A percentile compares a stretch with the other conserved stretches of the same genome.
Evolutionary conservation across 2,797 vertebrate species (phyloP).

Genomic region (Buphagus erythrorhynchus): DNA sequence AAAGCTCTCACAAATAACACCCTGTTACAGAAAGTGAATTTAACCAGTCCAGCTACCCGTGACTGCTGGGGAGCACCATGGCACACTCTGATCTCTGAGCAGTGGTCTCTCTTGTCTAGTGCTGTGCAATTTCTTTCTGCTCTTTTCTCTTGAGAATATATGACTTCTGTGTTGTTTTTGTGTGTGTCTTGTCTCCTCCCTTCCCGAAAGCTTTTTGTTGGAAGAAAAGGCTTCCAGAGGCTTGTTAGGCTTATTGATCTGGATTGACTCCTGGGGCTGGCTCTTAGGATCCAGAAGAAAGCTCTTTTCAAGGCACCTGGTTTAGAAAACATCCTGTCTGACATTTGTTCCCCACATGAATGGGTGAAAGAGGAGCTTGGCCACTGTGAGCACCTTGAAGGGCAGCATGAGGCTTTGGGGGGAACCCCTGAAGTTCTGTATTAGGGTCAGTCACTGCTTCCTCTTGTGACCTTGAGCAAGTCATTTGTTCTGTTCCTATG

Average conservation of each 20-base stretch:
- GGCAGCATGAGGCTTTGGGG: not conserved
- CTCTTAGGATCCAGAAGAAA: not conserved
- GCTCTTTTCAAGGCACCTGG: not conserved
- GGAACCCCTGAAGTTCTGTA: not conserved
- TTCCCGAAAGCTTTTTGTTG: not conserved
- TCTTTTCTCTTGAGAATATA: not conserved
- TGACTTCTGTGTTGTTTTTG: not conserved
- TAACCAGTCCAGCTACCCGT: not conserved
- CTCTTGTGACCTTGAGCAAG: not conserved
- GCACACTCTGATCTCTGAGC: not conserved
- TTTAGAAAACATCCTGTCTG: not conserved
- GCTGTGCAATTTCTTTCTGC: not conserved
- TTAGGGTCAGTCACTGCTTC: not conserved
- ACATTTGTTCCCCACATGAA: not conserved
- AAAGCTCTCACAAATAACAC: constrained; percentile 57
- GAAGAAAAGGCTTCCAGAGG: not conserved
- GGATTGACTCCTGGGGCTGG: not conserved
- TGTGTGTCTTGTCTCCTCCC: not conserved
- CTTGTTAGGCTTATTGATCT: not conserved
- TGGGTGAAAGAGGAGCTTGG: not conserved
- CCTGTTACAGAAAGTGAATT: constrained; percentile 9
- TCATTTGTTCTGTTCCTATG: not conserved
- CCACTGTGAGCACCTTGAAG: not conserved
- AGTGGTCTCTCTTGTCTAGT: not conserved
- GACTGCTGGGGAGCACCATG: not conserved